These are phyloP conservation scores for Conus canariensis DNA, from an alignment of 2,888 invertebrate species.

Conservation along the genomic window DNA sequence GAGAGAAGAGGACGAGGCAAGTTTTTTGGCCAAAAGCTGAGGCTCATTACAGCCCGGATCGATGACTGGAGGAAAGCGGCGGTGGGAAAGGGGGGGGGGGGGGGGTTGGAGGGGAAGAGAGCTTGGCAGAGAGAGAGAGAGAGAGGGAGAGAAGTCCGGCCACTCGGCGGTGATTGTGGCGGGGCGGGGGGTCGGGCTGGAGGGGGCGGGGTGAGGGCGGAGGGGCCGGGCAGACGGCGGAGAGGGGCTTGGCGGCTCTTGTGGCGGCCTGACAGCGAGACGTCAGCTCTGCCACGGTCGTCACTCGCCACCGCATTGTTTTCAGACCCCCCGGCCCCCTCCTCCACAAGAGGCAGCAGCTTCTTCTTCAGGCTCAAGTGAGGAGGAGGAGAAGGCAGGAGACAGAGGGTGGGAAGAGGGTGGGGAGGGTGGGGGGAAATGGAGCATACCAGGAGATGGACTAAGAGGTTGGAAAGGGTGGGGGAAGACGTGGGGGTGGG, in stretches of 20 bases:
- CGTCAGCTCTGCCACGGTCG: background rate
- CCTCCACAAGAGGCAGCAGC: background rate
- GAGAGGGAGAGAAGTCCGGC: conserved; percentile 2
- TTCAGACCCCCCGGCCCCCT: conserved; percentile 1
- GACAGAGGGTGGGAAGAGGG: background rate
- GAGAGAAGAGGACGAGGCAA: background rate
- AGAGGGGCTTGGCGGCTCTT: background rate
- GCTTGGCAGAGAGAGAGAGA: background rate
- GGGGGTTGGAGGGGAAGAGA: background rate
- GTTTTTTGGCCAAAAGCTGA: conserved; percentile 38
- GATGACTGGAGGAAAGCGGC: background rate
- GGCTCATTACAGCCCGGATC: conserved; percentile 35
- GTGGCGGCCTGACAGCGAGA: background rate
- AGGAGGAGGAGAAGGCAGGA: background rate
- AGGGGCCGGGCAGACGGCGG: background rate
- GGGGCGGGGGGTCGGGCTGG: conserved; percentile 22
- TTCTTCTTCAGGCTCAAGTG: background rate
- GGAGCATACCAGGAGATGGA: background rate
- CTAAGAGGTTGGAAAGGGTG: background rate
- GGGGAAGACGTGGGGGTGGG: background rate
- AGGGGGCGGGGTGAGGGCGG: background rate
- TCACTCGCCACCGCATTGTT: conserved; percentile 3
- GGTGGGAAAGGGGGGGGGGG: background rate
- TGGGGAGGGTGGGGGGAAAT: background rate
- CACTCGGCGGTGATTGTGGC: conserved; percentile 35